Evolutionary conservation across 2,888 invertebrate genomes (phyloP).

Genomic region (Nephrotoma flavescens): DNA sequence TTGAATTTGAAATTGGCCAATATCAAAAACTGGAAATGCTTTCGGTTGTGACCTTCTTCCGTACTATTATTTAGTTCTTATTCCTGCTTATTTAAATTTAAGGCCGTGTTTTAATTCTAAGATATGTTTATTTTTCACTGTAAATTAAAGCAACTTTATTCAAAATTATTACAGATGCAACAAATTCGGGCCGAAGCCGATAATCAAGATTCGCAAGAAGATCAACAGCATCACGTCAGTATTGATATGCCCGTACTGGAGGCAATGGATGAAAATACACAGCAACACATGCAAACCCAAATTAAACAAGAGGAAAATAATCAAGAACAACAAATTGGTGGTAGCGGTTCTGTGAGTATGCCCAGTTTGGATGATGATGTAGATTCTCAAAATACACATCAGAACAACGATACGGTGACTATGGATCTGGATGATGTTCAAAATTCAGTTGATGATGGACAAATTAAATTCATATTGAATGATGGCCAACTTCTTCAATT

Average conservation of each 20-base stretch:
- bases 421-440: conserved; percentile 33
- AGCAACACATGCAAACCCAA: conserved; percentile 8
- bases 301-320: conserved; percentile 8
- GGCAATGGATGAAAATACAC: conserved; percentile 22
- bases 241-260: conserved; percentile 33
- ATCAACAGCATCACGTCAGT: conserved; percentile 18
- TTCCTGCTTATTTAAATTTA: conserved; percentile 1
- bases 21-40: background rate
- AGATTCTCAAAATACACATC: conserved; percentile 20
- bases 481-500: conserved; percentile 31
- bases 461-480: conserved; percentile 33
- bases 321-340: conserved; percentile 11
- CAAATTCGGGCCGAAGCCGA: conserved; percentile 9
- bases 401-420: conserved; percentile 23
- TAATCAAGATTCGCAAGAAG: conserved; percentile 15
- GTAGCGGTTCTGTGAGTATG: conserved; percentile 29
- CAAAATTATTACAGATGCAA: conserved; percentile 3
- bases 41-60: background rate
- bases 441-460: conserved; percentile 30
- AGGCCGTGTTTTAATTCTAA: background rate
- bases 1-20: too few species aligned
- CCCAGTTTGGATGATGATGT: conserved; percentile 33
- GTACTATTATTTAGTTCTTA: background rate
- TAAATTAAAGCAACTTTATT: background rate
- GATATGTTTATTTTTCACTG: background rate